A percentile compares a stretch with the other conserved stretches of the same genome.
Evolutionary conservation across 2,888 invertebrate species (phyloP).

Genomic region (Strigamia maritima): DNA sequence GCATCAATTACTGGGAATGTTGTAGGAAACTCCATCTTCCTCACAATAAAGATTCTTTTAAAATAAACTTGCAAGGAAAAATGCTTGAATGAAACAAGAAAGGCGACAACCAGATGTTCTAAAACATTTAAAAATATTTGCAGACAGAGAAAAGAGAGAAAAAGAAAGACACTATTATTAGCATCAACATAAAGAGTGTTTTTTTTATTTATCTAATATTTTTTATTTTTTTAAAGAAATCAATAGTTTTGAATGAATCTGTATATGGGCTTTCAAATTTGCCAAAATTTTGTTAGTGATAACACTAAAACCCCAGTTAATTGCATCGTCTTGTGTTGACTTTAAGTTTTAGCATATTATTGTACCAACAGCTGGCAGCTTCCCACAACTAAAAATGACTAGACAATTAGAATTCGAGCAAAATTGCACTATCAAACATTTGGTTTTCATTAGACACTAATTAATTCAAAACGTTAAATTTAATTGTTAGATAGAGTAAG

Average conservation of each 20-base stretch:
- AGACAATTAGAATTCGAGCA: background rate
- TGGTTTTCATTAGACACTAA: background rate
- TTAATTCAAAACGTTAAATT: background rate
- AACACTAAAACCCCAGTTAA: background rate
- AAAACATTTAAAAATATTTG: background rate
- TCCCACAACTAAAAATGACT: background rate
- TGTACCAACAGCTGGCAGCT: background rate
- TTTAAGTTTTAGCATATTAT: background rate
- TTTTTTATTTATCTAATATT: too few species aligned
- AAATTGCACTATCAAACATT: background rate
- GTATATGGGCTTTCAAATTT: background rate
- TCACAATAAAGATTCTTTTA: background rate
- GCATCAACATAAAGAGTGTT: background rate
- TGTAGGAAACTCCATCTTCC: background rate
- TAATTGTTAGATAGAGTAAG: background rate
- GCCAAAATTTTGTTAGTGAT: background rate
- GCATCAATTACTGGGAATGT: background rate
- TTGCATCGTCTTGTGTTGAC: background rate
- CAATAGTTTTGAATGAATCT: background rate
- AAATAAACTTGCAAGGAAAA: background rate
- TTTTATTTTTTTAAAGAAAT: too few species aligned
- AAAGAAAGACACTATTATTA: background rate
- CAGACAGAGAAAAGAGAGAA: background rate
- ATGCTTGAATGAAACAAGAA: background rate
- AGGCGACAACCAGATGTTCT: background rate